Evolutionary conservation across 1,140 invertebrate genomes (phyloP), one percentile per base, ranked within the genome.

Genomic region (Drosophila trapezifrons): DNA sequence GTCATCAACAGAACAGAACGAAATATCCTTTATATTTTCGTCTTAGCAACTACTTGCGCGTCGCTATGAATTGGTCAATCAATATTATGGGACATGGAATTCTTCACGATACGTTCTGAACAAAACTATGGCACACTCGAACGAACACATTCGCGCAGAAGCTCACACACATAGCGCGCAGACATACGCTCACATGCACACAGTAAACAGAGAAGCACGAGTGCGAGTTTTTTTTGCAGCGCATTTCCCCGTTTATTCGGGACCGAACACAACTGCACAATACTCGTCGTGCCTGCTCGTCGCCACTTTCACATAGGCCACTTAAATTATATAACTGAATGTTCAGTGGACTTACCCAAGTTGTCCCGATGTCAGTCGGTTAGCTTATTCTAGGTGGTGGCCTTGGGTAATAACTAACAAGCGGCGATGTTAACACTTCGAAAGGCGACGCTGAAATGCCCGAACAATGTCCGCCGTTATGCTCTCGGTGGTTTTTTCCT

Each of bases 381-480:
- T 18, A 12, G 9, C 0, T 35, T 43, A 4, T 12, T 7, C 1
- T 9, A 4, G 8, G 2, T 10, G 4, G 9, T 63, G 18, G 6
- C 10, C 25, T 40, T 47, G 17, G 9, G 2, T 27, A 20, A 15
- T 1, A 27, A 15, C 0, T 20, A 17, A 8, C 22, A 17, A 8
- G 32, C 38, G 27, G 12, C 38, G 78, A 77, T 54, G 69, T 27
- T 22, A 12, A 20, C 80, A 52, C 67, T 47, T 42, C 25, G 2
- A 56, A 42, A 32, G 79, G 32, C 29, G 49, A 25, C 47, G 58
- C n/a, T 65, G 40, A 20, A 83, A 51, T 82, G 79, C 38, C 17
- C 32, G 20, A 59, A 60, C 20, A 15, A 37, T 46, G n/a, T 4
- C 27, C 15, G 18, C 35, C 13, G 37, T 18, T 18, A 15, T 15